Base-by-base conservation (phyloP, 2,888 invertebrate species). In the Oscheius sp. region DNA sequence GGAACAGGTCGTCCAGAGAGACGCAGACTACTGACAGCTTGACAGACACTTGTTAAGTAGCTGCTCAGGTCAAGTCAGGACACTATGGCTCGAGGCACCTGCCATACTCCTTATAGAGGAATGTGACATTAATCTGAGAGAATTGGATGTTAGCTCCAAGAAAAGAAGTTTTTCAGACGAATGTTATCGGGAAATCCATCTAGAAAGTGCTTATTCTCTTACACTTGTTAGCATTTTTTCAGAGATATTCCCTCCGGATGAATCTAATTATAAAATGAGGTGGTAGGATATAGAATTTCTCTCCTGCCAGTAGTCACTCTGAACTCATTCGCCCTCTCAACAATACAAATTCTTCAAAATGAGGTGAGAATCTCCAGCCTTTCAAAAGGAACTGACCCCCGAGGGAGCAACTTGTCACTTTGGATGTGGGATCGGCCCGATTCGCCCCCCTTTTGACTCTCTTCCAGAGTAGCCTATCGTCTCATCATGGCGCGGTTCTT, bases 401-500 rank as follows among this genome's bases (percentile, higher is more conserved):
- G 10, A 20, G 55, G 55, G 55, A 55, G 10, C 55, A 33, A 55
- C 34, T 37, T 37, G 33, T 55, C 55, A 33, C n/a, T 17, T 20
- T 10, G 53, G 37, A 33, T 55, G 52, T 23, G 29, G 55, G 55
- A 55, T 33, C 34, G 20, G 55, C 55, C 33, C 20, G 48, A 48
- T 45, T 57, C 31, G n/a, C n/a, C n/a, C 31, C 33, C n/a, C 55
- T 34, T 33, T 61, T 61, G 39, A 61, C 42, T 27, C 27, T 23
- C 37, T 48, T 70, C 50, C 67, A 70, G 70, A 58, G 37, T 52
- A 20, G 70, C 63, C 31, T 61, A 66, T 29, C 66, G 57, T n/a
- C 37, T 70, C 27, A 57, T 70, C 25, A 79, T 81, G 79, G 70
- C 68, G 12, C 64, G 74, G 23, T 73, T 82, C 48, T 73, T 83